These are phyloP conservation scores for Austrofundulus limnaeus DNA, from an alignment of 2,113 vertebrate genomes.

Conservation along the genomic window DNA sequence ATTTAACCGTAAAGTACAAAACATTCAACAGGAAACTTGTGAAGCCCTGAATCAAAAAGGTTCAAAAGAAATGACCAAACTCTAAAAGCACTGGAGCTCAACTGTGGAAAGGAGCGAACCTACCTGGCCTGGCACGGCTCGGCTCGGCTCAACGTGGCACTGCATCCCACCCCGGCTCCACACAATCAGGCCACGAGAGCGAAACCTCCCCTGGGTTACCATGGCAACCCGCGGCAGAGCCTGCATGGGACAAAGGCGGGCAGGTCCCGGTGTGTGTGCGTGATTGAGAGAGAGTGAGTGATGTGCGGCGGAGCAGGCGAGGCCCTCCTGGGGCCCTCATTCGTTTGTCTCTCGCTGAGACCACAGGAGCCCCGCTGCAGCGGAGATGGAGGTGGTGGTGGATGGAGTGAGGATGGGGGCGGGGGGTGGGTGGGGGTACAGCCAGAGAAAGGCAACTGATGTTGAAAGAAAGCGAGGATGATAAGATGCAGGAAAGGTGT, in stretches of 20 bases:
- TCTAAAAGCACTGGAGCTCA: constrained; percentile 28
- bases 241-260: constrained; percentile 86
- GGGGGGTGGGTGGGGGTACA: constrained; percentile 25
- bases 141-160: constrained; percentile 36
- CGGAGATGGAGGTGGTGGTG: constrained; percentile 56
- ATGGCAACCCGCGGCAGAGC: constrained; percentile 90
- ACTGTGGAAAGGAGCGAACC: constrained; percentile 29
- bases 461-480: constrained; percentile 47
- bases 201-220: constrained; percentile 84
- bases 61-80: neutral
- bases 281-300: constrained; percentile 60
- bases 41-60: too few species aligned
- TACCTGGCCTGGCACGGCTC: constrained; percentile 37
- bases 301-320: constrained; percentile 65
- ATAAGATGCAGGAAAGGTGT: constrained; percentile 37
- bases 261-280: constrained; percentile 76
- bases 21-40: neutral
- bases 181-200: constrained; percentile 86
- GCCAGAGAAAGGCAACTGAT: constrained; percentile 55
- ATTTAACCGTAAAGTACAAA: neutral
- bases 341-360: constrained; percentile 73
- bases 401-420: constrained; percentile 19
- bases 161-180: constrained; percentile 76
- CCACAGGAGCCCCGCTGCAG: constrained; percentile 71
- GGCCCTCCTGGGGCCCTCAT: constrained; percentile 76